Evolutionary conservation across 2,797 vertebrate species (phyloP).

Genomic region (Channa striata): DNA sequence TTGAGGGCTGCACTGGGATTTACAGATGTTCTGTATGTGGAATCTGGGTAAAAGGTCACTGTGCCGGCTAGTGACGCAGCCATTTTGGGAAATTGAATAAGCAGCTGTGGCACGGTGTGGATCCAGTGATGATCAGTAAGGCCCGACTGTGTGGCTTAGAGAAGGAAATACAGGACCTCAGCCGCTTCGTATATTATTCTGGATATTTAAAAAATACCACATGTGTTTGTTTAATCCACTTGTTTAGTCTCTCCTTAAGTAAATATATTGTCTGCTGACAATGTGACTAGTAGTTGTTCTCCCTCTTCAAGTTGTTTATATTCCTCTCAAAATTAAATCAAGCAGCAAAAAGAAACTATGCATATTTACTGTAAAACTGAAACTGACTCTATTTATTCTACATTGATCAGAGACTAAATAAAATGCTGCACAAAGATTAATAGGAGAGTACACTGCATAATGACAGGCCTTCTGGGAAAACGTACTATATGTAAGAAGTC

Average conservation of each 20-base stretch:
- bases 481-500: too few relatives aligned
- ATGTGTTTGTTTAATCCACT: conserved; percentile 4
- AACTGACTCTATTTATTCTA: not conserved
- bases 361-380: not conserved
- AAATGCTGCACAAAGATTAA: too few relatives aligned
- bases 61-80: conserved; percentile 47
- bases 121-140: conserved; percentile 35
- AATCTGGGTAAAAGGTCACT: conserved; percentile 84
- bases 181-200: not conserved
- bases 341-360: too few relatives aligned
- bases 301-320: not conserved
- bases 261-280: conserved; percentile 15
- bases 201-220: conserved; percentile 27
- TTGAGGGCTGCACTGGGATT: conserved; percentile 50
- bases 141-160: not conserved
- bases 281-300: not conserved
- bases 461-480: accelerated
- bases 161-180: conserved; percentile 10
- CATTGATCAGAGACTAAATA: too few relatives aligned
- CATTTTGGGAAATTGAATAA: conserved; percentile 72
- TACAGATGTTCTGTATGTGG: conserved; percentile 82
- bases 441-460: not conserved
- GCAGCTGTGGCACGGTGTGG: conserved; percentile 68
- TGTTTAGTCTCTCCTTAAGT: conserved; percentile 22
- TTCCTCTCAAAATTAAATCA: not conserved